Conservation (phyloP, 2,888 invertebrate species). For the Petrolisthes cinctipes region DNA sequence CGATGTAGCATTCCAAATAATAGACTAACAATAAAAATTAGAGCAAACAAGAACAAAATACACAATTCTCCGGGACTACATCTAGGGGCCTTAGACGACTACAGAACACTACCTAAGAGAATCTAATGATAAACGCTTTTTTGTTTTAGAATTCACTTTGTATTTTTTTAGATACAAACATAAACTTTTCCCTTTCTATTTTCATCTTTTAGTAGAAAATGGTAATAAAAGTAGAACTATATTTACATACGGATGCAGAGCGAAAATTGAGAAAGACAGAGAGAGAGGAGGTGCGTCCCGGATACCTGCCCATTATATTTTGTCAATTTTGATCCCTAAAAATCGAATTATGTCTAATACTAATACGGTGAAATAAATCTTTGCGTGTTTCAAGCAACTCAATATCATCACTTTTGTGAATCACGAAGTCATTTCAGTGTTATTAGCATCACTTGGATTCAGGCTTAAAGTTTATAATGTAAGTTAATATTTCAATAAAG, state of each 20-base stretch:
- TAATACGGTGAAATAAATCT: no score
- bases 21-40: constrained; percentile 55
- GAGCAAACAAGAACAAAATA: constrained; percentile 57
- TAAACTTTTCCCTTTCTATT: constrained; percentile 54
- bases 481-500: no score
- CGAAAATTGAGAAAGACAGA: background rate
- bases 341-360: no score
- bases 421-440: no score
- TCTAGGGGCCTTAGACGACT: constrained; percentile 48
- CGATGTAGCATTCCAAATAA: constrained; percentile 59
- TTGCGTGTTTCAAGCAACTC: no score
- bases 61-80: constrained; percentile 50
- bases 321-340: no score
- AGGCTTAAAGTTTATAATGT: no score
- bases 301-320: background rate
- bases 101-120: constrained; percentile 58
- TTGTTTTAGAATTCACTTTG: constrained; percentile 52
- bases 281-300: constrained; percentile 23
- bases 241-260: constrained; percentile 41
- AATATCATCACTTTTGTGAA: no score
- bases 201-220: constrained; percentile 57
- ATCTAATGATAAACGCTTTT: constrained; percentile 58
- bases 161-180: constrained; percentile 54
- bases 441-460: no score
- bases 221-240: constrained; percentile 59